Evolutionary conservation across 1,140 invertebrate species (phyloP).

Genomic region (Brachionus angularis): DNA sequence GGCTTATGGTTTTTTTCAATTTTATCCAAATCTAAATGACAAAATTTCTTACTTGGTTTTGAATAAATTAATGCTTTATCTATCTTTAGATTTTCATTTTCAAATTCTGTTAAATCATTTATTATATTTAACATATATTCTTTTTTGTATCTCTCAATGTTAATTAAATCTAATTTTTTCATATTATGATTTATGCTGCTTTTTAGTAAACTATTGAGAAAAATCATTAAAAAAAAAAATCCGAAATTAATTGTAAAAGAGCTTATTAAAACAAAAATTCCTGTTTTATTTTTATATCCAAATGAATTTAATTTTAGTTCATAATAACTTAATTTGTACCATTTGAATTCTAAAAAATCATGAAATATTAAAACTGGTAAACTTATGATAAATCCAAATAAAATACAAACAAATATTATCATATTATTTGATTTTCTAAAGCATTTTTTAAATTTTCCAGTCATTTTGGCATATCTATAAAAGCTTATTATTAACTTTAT

Average conservation of each 20-base stretch:
- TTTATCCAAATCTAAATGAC: background rate
- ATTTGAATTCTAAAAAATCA: conserved; percentile 32
- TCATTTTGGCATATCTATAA: background rate
- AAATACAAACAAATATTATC: too few relatives aligned
- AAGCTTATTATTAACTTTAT: conserved; percentile 13
- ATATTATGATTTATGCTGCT: background rate
- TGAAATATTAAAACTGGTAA: conserved; percentile 1
- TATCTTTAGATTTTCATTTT: background rate
- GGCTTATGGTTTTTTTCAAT: background rate
- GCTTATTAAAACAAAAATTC: background rate
- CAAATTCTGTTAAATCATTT: background rate
- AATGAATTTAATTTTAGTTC: background rate
- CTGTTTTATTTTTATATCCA: background rate
- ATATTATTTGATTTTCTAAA: too few relatives aligned
- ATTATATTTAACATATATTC: background rate
- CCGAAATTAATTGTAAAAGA: background rate
- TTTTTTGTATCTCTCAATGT: conserved; percentile 8
- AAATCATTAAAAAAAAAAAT: background rate
- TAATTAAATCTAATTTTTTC: background rate
- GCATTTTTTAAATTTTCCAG: background rate
- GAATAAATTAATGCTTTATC: background rate
- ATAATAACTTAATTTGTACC: conserved; percentile 17
- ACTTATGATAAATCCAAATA: background rate
- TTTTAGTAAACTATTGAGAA: background rate
- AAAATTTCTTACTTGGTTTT: background rate